These are phyloP conservation scores for Willisornis vidua DNA, from an alignment of 2,113 vertebrate species.

Conservation along the genomic window DNA sequence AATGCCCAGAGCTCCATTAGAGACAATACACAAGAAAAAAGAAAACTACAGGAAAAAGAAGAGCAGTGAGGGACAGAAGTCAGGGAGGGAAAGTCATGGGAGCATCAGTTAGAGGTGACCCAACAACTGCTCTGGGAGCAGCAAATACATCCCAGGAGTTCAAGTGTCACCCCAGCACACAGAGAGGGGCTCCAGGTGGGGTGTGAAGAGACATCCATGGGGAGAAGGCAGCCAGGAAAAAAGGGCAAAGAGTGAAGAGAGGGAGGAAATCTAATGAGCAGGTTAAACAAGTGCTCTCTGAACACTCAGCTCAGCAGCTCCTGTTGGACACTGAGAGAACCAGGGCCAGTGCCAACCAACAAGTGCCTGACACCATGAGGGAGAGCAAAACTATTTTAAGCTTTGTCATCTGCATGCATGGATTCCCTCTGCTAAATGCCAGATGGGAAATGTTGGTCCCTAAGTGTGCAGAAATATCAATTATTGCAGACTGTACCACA, in stretches of 20 bases:
- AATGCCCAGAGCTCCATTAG: not conserved
- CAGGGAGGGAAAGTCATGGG: not conserved
- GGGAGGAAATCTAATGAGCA: not conserved
- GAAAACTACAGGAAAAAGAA: not conserved
- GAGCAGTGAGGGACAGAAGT: not conserved
- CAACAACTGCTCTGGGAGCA: not conserved
- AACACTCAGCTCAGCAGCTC: not conserved
- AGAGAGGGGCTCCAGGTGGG: not conserved
- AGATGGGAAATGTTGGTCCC: not conserved
- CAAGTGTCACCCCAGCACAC: not conserved
- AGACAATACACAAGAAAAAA: not conserved
- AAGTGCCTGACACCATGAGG: not conserved
- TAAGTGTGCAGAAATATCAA: not conserved
- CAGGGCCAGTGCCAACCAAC: not conserved
- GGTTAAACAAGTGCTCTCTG: not conserved
- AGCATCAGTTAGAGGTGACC: not conserved
- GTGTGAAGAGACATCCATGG: not conserved
- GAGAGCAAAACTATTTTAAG: conserved; percentile 44
- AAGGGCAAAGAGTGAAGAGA: not conserved
- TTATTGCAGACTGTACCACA: not conserved
- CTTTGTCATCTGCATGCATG: not conserved
- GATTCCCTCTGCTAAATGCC: conserved; percentile 19
- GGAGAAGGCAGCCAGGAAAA: not conserved
- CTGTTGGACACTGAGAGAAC: fast-evolving
- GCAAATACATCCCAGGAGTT: too few species aligned